phyloP scores from a whole-genome alignment of 2,113 vertebrate species.

The Benitochromis conjunctus region DNA sequence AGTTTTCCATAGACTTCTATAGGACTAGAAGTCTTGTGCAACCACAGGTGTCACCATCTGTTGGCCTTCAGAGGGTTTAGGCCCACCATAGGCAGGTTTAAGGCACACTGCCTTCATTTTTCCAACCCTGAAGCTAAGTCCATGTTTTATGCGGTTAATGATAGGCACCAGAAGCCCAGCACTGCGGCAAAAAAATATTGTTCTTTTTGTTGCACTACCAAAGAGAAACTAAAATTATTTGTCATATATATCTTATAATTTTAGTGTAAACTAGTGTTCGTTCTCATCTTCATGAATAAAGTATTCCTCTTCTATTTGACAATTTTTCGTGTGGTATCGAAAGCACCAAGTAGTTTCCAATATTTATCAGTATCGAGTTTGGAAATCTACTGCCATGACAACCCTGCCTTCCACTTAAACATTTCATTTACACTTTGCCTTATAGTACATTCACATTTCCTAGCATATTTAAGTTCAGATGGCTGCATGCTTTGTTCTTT shows the following conservation, averaged over 20 bases:
- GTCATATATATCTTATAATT: neutral
- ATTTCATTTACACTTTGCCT: neutral
- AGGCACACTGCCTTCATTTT: neutral
- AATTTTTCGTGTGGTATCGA: neutral
- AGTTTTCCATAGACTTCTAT: neutral
- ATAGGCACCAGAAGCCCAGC: neutral
- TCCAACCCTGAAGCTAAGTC: neutral
- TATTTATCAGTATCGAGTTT: neutral
- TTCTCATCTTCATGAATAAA: neutral
- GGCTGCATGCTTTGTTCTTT: neutral
- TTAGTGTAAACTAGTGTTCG: neutral
- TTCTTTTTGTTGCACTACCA: neutral
- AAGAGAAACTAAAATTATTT: neutral
- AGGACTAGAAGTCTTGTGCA: neutral
- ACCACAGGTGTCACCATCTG: neutral
- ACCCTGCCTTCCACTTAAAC: neutral
- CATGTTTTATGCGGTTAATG: neutral
- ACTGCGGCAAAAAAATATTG: neutral
- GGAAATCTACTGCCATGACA: neutral
- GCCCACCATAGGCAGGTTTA: neutral
- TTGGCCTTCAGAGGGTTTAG: neutral
- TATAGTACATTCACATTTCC: neutral
- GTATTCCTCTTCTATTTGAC: neutral
- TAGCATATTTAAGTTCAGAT: neutral
- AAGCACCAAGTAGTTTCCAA: neutral